Percentiles rank a stretch among this genome's conserved stretches.
Evolutionary conservation across 2,113 vertebrate species (phyloP).

Genomic region (Eulemur macaco): DNA sequence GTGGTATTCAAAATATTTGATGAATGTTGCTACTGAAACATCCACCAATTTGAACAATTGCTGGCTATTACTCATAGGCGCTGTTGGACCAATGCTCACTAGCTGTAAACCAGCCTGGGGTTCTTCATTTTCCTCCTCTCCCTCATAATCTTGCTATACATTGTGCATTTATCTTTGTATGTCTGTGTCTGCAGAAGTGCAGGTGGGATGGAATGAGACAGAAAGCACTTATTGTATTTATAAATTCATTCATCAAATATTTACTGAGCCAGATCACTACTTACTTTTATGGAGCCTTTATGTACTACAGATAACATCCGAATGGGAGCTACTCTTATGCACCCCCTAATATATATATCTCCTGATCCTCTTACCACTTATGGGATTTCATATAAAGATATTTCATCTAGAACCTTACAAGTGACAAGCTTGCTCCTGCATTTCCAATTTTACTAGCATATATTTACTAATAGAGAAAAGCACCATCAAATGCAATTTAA

Average conservation of each 20-base stretch:
- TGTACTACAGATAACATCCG: neutral
- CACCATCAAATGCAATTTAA: neutral
- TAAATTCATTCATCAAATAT: conserved; percentile 1
- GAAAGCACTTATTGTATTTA: neutral
- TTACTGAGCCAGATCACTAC: neutral
- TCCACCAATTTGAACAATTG: neutral
- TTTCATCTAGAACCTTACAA: neutral
- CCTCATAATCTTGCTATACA: neutral
- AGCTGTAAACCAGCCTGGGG: neutral
- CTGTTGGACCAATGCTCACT: no score
- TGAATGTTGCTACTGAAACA: neutral
- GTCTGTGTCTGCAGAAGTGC: neutral
- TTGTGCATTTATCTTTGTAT: neutral
- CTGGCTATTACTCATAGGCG: neutral
- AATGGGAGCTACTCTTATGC: neutral
- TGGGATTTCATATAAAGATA: neutral
- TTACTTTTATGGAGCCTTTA: neutral
- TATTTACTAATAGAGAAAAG: neutral
- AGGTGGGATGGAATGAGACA: neutral
- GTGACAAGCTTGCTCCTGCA: neutral
- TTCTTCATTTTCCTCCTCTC: neutral
- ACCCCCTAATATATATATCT: neutral
- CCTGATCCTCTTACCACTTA: neutral
- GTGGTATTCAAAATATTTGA: neutral
- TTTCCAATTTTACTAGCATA: conserved; percentile 15